Evolutionary conservation across 2,888 invertebrate genomes (phyloP).

Genomic region (Philhelius pedissequus): DNA sequence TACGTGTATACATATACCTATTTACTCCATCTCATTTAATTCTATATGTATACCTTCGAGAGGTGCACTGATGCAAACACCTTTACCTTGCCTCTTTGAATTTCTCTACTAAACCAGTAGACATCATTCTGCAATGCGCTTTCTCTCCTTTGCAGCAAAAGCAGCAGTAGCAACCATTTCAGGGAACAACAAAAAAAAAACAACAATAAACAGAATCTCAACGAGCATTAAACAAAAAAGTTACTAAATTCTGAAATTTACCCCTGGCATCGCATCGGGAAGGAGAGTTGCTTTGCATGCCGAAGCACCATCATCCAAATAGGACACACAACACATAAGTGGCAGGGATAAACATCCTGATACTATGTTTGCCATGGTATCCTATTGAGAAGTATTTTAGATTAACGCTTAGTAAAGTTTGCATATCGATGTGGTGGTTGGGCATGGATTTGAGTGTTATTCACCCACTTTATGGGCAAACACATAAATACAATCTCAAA

Average conservation of each 20-base stretch:
- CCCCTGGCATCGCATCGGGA: background rate
- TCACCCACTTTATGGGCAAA: background rate
- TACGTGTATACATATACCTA: too few relatives aligned
- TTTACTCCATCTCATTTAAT: too few relatives aligned
- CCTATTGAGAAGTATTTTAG: slow-evolving; percentile 63
- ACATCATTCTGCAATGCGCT: slow-evolving; percentile 62
- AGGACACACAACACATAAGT: slow-evolving; percentile 42
- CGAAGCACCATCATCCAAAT: slow-evolving; percentile 1
- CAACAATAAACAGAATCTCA: background rate
- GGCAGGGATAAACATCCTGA: slow-evolving; percentile 49
- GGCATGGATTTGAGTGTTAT: background rate
- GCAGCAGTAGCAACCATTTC: background rate
- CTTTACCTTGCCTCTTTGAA: background rate
- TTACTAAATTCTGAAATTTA: slow-evolving; percentile 26
- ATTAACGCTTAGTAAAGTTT: slow-evolving; percentile 65
- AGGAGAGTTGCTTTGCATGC: slow-evolving; percentile 6
- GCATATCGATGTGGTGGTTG: slow-evolving; percentile 34
- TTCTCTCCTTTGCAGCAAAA: slow-evolving; percentile 10
- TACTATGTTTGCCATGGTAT: slow-evolving; percentile 32
- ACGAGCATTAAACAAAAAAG: background rate
- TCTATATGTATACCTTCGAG: background rate
- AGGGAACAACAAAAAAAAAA: too few relatives aligned
- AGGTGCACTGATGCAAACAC: slow-evolving; percentile 30
- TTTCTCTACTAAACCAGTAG: background rate
- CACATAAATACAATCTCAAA: slow-evolving; percentile 5